Evolutionary conservation across 2,797 vertebrate species (phyloP).

Genomic region (Phrynocephalus forsythii): DNA sequence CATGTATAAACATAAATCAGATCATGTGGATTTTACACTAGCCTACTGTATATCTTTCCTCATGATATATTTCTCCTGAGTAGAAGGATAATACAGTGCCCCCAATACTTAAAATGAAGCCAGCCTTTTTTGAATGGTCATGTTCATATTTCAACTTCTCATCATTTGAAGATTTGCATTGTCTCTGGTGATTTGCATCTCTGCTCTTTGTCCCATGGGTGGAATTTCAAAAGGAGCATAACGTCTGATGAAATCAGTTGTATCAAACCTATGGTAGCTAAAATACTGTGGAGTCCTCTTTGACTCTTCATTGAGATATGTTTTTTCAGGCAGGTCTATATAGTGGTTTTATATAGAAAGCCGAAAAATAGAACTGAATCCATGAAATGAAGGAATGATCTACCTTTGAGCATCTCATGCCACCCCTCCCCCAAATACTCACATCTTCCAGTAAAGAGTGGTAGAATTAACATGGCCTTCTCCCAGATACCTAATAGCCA

Average conservation of each 20-base stretch:
- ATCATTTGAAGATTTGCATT: neutral
- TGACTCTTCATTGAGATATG: neutral
- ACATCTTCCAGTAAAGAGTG: neutral
- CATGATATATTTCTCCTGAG: neutral
- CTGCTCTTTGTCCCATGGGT: neutral
- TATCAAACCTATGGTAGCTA: neutral
- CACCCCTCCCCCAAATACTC: neutral
- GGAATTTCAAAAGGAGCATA: neutral
- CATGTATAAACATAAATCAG: no score
- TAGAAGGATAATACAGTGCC: neutral
- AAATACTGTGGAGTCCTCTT: neutral
- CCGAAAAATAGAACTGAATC: neutral
- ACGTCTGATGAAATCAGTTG: neutral
- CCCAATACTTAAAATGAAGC: neutral
- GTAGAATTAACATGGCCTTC: neutral
- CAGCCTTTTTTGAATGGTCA: neutral
- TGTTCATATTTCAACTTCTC: neutral
- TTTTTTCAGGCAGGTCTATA: neutral
- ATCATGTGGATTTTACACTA: no score
- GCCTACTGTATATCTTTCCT: neutral
- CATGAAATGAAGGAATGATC: neutral
- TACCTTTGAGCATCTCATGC: neutral
- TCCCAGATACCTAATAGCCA: neutral
- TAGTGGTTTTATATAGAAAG: neutral
- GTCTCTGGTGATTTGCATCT: neutral